Evolutionary conservation across 2,888 invertebrate species (phyloP).

Genomic region (Ethmia dodecea): DNA sequence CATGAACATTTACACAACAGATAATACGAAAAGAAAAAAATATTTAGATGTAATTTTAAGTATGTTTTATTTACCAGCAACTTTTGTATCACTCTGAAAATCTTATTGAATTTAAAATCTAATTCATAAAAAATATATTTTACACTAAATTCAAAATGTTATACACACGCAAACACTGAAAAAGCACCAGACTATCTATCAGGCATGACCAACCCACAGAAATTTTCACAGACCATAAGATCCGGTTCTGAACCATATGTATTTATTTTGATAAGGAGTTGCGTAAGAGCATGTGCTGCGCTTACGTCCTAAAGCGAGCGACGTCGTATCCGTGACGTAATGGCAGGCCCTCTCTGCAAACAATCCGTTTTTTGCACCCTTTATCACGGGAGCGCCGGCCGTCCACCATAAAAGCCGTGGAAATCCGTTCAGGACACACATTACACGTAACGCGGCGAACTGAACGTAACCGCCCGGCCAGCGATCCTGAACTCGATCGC

Average conservation of each 20-base stretch:
- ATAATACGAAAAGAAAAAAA: no score
- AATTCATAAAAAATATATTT: no score
- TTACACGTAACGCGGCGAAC: constrained; percentile 64
- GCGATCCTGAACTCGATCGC: constrained; percentile 36
- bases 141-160: no score
- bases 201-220: neutral
- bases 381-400: constrained; percentile 66
- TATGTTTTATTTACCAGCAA: no score
- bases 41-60: no score
- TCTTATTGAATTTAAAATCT: no score
- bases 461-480: constrained; percentile 57
- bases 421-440: constrained; percentile 73
- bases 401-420: constrained; percentile 67
- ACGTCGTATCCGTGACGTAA: constrained; percentile 66
- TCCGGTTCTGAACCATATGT: constrained; percentile 62
- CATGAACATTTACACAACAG: no score
- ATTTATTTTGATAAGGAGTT: constrained; percentile 66
- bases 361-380: constrained; percentile 74
- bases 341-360: constrained; percentile 63
- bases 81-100: no score
- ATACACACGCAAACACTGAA: no score
- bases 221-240: constrained; percentile 64
- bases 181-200: no score
- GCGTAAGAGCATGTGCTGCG: constrained; percentile 59
- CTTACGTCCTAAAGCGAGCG: constrained; percentile 52